phyloP scores from a whole-genome alignment of 1,140 invertebrate genomes.

The Bicyclus anynana region DNA sequence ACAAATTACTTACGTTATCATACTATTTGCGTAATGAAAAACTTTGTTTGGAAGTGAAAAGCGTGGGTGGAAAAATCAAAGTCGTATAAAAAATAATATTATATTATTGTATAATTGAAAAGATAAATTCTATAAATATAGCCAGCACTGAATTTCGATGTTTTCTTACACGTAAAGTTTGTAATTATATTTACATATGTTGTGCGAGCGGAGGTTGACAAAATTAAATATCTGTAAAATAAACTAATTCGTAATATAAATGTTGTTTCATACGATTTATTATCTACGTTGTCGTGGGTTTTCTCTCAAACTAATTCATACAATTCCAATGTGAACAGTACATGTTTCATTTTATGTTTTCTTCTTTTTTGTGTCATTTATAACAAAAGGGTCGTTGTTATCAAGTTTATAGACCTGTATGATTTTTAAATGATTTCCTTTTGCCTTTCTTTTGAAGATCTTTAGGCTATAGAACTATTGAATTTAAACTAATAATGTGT shows the following conservation, averaged over 20 bases:
- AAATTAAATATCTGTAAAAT: constrained; percentile 41
- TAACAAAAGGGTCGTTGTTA: too few species aligned
- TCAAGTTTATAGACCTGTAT: too few species aligned
- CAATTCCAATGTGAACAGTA: background rate
- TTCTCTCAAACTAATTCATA: background rate
- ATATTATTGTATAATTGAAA: constrained; percentile 16
- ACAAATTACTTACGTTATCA: background rate
- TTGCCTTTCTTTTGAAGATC: too few species aligned
- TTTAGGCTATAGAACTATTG: too few species aligned
- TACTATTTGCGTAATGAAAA: background rate
- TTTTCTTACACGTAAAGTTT: constrained; percentile 65
- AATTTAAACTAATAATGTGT: too few species aligned
- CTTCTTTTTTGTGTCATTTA: too few species aligned
- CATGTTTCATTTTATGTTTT: too few species aligned
- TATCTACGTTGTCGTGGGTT: constrained; percentile 3
- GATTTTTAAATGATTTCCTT: too few species aligned
- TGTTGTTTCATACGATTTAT: constrained; percentile 16
- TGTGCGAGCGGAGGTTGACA: constrained; percentile 36
- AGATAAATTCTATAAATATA: constrained; percentile 56
- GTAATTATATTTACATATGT: constrained; percentile 66
- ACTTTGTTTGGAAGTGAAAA: background rate
- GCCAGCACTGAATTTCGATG: constrained; percentile 72
- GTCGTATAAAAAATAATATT: constrained; percentile 30
- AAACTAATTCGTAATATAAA: constrained; percentile 26
- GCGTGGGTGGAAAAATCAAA: constrained; percentile 22